phyloP scores from a whole-genome alignment of 2,113 vertebrate species.

The Pygoscelis antarcticus region DNA sequence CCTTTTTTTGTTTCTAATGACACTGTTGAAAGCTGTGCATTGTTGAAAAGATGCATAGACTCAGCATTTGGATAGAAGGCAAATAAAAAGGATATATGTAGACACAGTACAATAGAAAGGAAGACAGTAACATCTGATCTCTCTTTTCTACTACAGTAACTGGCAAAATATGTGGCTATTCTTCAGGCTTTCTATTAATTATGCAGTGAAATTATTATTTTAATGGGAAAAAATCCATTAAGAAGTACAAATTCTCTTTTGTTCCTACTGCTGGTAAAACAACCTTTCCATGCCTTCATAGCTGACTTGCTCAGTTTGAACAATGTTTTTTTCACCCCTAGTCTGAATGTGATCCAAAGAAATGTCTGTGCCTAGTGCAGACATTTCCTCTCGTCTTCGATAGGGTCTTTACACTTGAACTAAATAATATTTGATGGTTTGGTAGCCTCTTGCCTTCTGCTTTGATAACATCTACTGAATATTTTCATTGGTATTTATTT shows the following conservation, averaged over 20 bases:
- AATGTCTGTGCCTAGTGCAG: not conserved
- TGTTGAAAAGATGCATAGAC: not conserved
- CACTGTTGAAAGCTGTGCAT: not conserved
- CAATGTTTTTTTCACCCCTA: not conserved
- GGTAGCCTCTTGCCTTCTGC: not conserved
- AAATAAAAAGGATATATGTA: not conserved
- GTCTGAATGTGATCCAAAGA: slow-evolving; percentile 21
- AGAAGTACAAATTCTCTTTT: slow-evolving; percentile 22
- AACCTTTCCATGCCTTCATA: slow-evolving; percentile 13
- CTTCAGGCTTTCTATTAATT: not conserved
- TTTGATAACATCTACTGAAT: slow-evolving; percentile 18
- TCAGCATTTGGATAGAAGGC: not conserved
- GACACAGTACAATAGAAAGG: not conserved
- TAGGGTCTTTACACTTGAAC: slow-evolving; percentile 16
- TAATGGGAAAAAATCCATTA: slow-evolving; percentile 11
- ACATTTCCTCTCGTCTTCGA: no score
- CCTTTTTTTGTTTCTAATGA: not conserved
- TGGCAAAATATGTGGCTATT: not conserved
- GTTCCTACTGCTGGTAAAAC: slow-evolving; percentile 5
- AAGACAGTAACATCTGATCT: not conserved
- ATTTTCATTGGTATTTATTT: not conserved
- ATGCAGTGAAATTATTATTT: not conserved
- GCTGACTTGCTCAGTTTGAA: not conserved
- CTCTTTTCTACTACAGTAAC: not conserved
- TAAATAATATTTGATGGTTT: slow-evolving; percentile 25